A percentile compares a stretch with the other conserved stretches of the same genome.
phyloP scores from a whole-genome alignment of 2,113 vertebrate genomes.

The Gadus macrocephalus region DNA sequence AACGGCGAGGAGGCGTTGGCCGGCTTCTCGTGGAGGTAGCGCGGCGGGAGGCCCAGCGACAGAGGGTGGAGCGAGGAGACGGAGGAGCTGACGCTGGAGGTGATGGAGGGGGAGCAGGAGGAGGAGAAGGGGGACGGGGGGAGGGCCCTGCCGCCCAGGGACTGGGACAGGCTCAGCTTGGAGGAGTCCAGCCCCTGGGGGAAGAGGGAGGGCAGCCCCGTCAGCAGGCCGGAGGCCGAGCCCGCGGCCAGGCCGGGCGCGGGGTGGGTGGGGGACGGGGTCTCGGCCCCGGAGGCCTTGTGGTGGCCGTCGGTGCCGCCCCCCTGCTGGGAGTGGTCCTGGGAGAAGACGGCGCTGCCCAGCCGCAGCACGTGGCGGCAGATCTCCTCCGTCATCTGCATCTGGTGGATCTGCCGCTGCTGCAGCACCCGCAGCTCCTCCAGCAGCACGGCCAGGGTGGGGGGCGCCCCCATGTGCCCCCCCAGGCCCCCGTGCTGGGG shows the following conservation, averaged over 20 bases:
- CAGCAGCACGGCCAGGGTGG: constrained; percentile 79
- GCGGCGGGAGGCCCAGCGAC: constrained; percentile 68
- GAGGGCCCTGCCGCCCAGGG: constrained; percentile 49
- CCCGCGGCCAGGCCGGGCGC: constrained; percentile 47
- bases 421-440: constrained; percentile 87
- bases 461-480: constrained; percentile 60
- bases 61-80: constrained; percentile 67
- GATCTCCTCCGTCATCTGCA: constrained; percentile 93
- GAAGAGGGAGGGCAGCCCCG: constrained; percentile 63
- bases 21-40: constrained; percentile 79
- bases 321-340: constrained; percentile 62
- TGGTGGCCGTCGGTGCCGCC: constrained; percentile 43
- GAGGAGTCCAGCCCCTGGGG: constrained; percentile 62
- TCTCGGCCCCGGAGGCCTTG: constrained; percentile 41
- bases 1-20: constrained; percentile 66
- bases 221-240: constrained; percentile 52
- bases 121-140: constrained; percentile 53
- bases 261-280: constrained; percentile 60
- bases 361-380: constrained; percentile 85
- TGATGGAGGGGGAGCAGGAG: constrained; percentile 46
- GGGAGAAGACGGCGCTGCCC: constrained; percentile 73
- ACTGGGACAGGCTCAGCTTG: constrained; percentile 56
- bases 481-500: constrained; percentile 56
- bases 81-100: constrained; percentile 56
- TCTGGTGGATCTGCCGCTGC: constrained; percentile 90